Conservation (phyloP, 2,113 vertebrate species). For the Corvus hawaiiensis region DNA sequence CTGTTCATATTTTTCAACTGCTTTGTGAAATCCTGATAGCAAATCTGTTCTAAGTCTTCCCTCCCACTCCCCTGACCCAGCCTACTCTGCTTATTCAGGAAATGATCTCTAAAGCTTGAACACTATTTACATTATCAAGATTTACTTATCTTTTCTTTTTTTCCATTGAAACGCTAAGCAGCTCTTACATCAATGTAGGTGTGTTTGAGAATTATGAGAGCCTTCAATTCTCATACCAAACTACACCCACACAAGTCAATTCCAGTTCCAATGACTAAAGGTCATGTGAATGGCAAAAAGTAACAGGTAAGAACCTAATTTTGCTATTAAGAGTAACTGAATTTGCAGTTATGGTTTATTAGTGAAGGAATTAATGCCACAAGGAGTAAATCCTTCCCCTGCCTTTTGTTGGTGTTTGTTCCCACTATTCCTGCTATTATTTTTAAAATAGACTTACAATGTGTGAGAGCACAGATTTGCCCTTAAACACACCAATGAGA, state of each 20-base stretch:
- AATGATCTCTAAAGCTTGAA: constrained; percentile 35
- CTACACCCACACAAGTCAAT: constrained; percentile 76
- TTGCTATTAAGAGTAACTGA: constrained; percentile 42
- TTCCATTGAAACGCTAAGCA: constrained; percentile 51
- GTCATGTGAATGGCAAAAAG: constrained; percentile 65
- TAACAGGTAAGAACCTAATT: constrained; percentile 52
- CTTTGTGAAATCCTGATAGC: background rate
- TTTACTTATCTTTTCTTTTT: constrained; percentile 68
- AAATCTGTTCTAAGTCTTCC: background rate
- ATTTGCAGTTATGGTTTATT: constrained; percentile 38
- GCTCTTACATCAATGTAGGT: constrained; percentile 68
- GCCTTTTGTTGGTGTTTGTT: background rate
- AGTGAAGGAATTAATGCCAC: background rate
- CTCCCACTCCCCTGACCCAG: background rate
- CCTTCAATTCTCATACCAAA: constrained; percentile 75
- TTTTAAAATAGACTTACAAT: background rate
- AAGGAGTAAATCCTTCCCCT: background rate
- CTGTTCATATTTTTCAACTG: background rate
- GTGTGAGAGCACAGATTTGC: background rate
- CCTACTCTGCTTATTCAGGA: constrained; percentile 19
- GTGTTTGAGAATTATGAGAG: constrained; percentile 72
- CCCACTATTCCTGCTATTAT: background rate
- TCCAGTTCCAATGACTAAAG: constrained; percentile 71
- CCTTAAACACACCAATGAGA: background rate
- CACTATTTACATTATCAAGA: constrained; percentile 57